Evolutionary conservation across 1,140 invertebrate species (phyloP), one percentile per base, ranked within the genome.

Genomic region (Diachasmimorpha longicaudata): DNA sequence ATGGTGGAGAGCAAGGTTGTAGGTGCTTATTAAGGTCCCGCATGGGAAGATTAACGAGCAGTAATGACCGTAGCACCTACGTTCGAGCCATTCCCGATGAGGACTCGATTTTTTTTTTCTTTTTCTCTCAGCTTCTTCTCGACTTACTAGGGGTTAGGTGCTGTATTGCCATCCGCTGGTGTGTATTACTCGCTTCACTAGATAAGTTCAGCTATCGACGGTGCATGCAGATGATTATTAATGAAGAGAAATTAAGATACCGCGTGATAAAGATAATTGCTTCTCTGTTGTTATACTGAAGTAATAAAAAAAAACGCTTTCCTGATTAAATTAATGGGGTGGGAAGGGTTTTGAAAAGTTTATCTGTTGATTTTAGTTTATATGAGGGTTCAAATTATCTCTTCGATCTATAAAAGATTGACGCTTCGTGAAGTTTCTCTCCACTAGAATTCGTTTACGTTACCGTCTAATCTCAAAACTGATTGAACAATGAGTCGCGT

Each of bases 21-120:
- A 76, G 78, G 81, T 81, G 80, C 82, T 83, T 83, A 82, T 83
- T 82, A 82, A 83, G 81, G 81, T 80, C 66, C 78, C 79, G 79
- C 81, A 77, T 73, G 79, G 78, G 72, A 84, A 82, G 83, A 82
- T 84, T 81, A 84, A 84, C 83, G 83, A 84, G 82, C 81, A 76
- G 79, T 81, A 84, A 84, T 82, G 80, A 80, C 82, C 79, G 79
- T 82, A 80, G 81, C 80, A 82, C 81, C 81, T 80, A 81, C 79
- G 78, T 78, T 80, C 74, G 76, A 58, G 55, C 19, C 19, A 76
- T 76, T 76, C 69, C 31, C 69, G 23, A 70, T 70, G 58, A 63
- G 58, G 58, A 63, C 21, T 46, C 23, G 37, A n/a, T 37, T 36
- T 36, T 68, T 36, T 36, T 68, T 55, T 55, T 66, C 52, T 10